phyloP scores from a whole-genome alignment of 2,888 invertebrate genomes.

The Pheosia tremula region DNA sequence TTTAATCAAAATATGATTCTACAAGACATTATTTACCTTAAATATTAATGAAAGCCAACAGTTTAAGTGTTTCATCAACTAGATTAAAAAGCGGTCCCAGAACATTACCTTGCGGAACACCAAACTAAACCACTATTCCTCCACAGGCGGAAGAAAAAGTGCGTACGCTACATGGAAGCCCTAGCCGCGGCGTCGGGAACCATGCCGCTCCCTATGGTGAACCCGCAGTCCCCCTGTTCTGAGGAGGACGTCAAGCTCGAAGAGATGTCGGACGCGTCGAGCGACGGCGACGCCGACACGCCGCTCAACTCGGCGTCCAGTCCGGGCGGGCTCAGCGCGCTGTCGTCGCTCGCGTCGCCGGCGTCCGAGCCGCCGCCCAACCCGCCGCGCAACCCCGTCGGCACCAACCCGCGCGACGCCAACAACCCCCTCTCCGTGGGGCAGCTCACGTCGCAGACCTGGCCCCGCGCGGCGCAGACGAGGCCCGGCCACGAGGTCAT shows the following conservation, averaged over 20 bases:
- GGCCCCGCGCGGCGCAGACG: slow-evolving; percentile 72
- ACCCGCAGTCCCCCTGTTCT: slow-evolving; percentile 92
- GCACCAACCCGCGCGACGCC: slow-evolving; percentile 95
- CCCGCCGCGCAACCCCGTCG: slow-evolving; percentile 90
- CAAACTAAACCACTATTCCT: slow-evolving; percentile 12
- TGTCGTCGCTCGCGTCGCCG: slow-evolving; percentile 89
- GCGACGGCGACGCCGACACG: slow-evolving; percentile 83
- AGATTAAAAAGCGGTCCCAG: slow-evolving; percentile 36
- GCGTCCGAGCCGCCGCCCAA: slow-evolving; percentile 87
- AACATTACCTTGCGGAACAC: slow-evolving; percentile 17
- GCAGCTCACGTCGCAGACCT: slow-evolving; percentile 91
- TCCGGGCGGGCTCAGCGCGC: slow-evolving; percentile 78
- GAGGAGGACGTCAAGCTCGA: slow-evolving; percentile 88
- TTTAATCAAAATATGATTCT: background rate
- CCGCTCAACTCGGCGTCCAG: slow-evolving; percentile 77
- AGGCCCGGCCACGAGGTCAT: slow-evolving; percentile 76
- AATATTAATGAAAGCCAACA: background rate
- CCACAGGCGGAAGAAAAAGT: slow-evolving; percentile 98
- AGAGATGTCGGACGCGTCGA: slow-evolving; percentile 87
- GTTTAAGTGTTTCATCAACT: slow-evolving; percentile 10
- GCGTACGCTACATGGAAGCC: slow-evolving; percentile 97
- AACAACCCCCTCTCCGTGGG: slow-evolving; percentile 97
- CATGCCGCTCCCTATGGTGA: slow-evolving; percentile 90
- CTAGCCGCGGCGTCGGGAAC: slow-evolving; percentile 87
- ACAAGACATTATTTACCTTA: background rate